Evolutionary conservation across 2,888 invertebrate genomes (phyloP), one percentile per base, ranked within the genome.

Genomic region (Drosophila fulvimacula): DNA sequence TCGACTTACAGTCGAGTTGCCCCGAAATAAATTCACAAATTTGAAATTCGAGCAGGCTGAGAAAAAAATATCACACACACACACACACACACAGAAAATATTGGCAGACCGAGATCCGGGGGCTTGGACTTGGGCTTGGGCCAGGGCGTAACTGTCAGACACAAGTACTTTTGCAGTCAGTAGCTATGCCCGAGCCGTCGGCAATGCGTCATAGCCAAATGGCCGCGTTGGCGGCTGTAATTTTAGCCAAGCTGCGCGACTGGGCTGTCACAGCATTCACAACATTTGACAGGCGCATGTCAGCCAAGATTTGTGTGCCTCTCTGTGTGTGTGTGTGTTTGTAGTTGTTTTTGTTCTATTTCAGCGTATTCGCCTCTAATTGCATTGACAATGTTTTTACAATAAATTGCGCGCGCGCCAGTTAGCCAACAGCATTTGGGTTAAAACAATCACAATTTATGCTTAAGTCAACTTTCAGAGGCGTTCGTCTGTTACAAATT

Each of bases 401-500:
- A 89, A 88, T 73, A 90, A 89, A 89, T 89, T 87, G 52, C 51
- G 51, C 51, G 87, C 87, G 64, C 76, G 73, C 69, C 74, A 64
- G 71, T 83, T 82, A 66, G 44, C 62, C 44, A 59, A 55, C 42
- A 56, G 39, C 61, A 82, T 88, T 90, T 84, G 79, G 89, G 89
- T 89, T 89, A 75, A 90, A 84, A 79, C 80, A 87, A 86, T 82
- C 84, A 88, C 84, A 81, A 70, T 78, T 79, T 67, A 71, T 80
- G 80, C 80, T 76, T 71, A 77, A 88, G 75, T 65, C 73, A 79
- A 81, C 71, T 17, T 55, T 55, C 55, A 39, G 79, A 88, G 89
- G 88, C 90, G 88, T 90, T 90, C 77, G 81, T 76, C 81, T 78
- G 88, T 89, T 72, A 89, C 76, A 85, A 90, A 88, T 88, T 81